Evolutionary conservation across 2,888 invertebrate genomes (phyloP), one percentile per base, ranked within the genome.

Genomic region (Sympetrum striolatum): DNA sequence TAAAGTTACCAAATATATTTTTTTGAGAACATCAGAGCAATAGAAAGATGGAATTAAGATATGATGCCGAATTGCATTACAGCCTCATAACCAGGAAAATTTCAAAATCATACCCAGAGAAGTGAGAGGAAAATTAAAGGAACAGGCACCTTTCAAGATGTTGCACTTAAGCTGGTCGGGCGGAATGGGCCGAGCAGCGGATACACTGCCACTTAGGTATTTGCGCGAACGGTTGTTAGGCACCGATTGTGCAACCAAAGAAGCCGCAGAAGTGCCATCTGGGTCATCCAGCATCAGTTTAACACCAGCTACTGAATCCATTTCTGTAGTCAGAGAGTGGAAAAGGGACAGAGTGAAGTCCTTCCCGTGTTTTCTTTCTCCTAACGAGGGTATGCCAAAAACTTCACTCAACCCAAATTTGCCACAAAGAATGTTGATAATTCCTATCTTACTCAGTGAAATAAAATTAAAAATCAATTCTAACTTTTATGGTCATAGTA

Each of bases 91-190:
- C 82, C 18, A 82, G 22, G 12, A 58, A 82, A 82, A 64, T 86
- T 48, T n/a, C 22, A 22, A 58, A 31, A 86, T 58, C 86, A 86
- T 60, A 86, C 58, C 86, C 37, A 86, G 53, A 37, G 86, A 86
- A 31, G 64, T 58, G 58, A 86, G 37, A 60, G 86, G 86, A 86
- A 73, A 91, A 31, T 90, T 58, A 82, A 64, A 86, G 91, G 91
- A 90, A 81, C 64, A 90, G 92, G 95, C 95, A 94, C 98, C 98
- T 95, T 99, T 99, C 90, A 98, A 95, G 93, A 98, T 98, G 94
- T 98, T 98, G 94, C 98, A 98, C 94, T 98, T 99, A 91, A 98
- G 95, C 93, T 98, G 97, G 92, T 98, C 98, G 14, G 98, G 97
- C 81, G 98, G 98, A 91, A 98, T 95, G 37, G 97, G 96, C 92